Base-by-base conservation (phyloP, 2,888 invertebrate genomes). In the Lithophane semibrunnea region DNA sequence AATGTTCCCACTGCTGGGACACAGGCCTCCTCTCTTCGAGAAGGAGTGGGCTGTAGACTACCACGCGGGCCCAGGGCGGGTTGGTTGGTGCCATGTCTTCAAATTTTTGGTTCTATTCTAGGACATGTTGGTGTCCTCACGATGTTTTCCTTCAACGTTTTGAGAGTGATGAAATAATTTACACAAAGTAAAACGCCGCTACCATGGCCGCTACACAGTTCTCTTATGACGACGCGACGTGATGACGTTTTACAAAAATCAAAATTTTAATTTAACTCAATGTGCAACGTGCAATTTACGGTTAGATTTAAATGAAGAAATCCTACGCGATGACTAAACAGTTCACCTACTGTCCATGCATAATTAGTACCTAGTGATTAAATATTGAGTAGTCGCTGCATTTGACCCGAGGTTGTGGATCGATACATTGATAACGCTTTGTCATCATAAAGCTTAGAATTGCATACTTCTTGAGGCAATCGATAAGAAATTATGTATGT, bases 311-410 rank as follows among this genome's bases (percentile, higher is more conserved):
- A 16, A 44, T 13, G 42, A 16, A 68, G 29, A 52, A 52, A 54
- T 67, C 3, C 37, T 52, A 9, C 1, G 44, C 54, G 54, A 29
- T 58, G 52, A 67, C 66, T 52, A n/a, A 66, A 12, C 56, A 67
- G 29, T 52, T 58, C 37, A 18, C 29, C 61, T n/a, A 60, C 7
- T 24, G 37, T 64, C 29, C 42, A 10, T 56, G 56, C 54, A 69
- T 83, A 44, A 66, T 61, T 47, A 60, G 58, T 24, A 37, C 37
- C 5, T 37, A 47, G 54, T 42, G 42, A 79, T 79, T 68, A 71
- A 67, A 84, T 79, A 80, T 84, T 72, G 16, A 84, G n/a, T 37
- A 44, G 64, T 56, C 9, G 54, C 56, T 60, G 80, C 73, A 84
- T 49, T 64, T 54, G 49, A 69, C 73, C 84, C 12, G n/a, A n/a